Evolutionary conservation across 1,140 invertebrate genomes (phyloP), one percentile per base, ranked within the genome.

Genomic region (Calephelis virginiensis): DNA sequence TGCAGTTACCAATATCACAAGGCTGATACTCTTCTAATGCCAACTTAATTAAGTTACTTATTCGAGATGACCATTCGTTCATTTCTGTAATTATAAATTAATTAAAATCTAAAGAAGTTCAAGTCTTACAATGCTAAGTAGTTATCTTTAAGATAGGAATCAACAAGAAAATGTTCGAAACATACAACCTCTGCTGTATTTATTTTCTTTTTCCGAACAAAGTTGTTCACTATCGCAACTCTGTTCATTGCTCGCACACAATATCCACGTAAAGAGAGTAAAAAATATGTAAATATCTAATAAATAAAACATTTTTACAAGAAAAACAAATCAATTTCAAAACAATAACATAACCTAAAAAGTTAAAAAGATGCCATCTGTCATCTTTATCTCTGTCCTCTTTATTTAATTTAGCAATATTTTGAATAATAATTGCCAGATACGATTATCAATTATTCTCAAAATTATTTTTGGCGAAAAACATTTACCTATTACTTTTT

Each of bases 1-100:
- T 90, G 82, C 94, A 95, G 64, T 93, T 93, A 38, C 78, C 70
- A 40, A 69, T 69, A 14, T 84, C 74, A 78, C 92, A 93, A 6
- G 92, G 90, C 59, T 69, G 71, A 78, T 92, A 92, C 9, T 85
- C 69, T 47, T 83, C 70, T 71, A 87, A 69, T 8, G 91, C 91
- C 65, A 66, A 38, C 37, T 89, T 61, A 60, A 93, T 89, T 56
- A 89, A 61, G 68, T 89, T 78, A 50, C 80, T 74, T 67, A 89
- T 84, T 71, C 83, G 77, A 40, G 68, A 53, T 56, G 79, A 74
- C 77, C 81, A 86, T 28, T 83, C 72, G 76, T 92, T 92, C 38
- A 71, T 69, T 74, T 84, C 92, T 92, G 71, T 53, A 89, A 90
- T 64, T 70, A 65, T 59, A 66, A 59, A 40, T 56, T 43, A 63